Evolutionary conservation across 2,888 invertebrate species (phyloP).

Genomic region (Alsophila aescularia): DNA sequence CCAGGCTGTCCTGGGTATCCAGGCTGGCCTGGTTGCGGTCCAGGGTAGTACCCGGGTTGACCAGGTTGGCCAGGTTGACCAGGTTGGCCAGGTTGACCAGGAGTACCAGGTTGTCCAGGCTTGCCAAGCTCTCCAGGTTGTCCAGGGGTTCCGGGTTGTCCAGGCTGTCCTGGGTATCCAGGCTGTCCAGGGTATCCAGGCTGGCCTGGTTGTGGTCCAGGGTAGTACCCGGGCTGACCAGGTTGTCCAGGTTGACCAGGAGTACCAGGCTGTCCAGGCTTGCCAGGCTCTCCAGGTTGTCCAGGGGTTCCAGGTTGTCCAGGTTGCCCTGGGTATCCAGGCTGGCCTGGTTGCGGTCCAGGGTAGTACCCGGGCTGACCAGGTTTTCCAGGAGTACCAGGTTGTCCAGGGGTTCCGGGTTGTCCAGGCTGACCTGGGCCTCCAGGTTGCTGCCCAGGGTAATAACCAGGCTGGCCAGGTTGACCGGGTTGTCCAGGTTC

Average conservation of each 20-base stretch:
- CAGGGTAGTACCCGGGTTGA: constrained; percentile 17
- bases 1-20: constrained; percentile 33
- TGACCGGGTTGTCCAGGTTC: constrained; percentile 34
- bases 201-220: constrained; percentile 31
- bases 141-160: constrained; percentile 41
- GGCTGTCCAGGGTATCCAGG: constrained; percentile 38
- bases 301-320: constrained; percentile 37
- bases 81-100: constrained; percentile 38
- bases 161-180: constrained; percentile 39
- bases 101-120: constrained; percentile 43
- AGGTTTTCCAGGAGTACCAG: constrained; percentile 10
- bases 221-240: constrained; percentile 33
- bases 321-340: constrained; percentile 47
- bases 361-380: constrained; percentile 36
- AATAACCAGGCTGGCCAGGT: constrained; percentile 33
- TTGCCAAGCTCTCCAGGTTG: constrained; percentile 33
- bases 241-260: constrained; percentile 35
- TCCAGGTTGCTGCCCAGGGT: constrained; percentile 35
- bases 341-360: constrained; percentile 31
- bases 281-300: constrained; percentile 42
- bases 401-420: background rate
- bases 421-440: constrained; percentile 1
- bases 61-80: constrained; percentile 20
- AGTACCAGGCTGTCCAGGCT: constrained; percentile 54
- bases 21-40: constrained; percentile 34